These are phyloP conservation scores for Dolichotis patagonum DNA, from an alignment of 2,113 vertebrate species.

Conservation along the genomic window DNA sequence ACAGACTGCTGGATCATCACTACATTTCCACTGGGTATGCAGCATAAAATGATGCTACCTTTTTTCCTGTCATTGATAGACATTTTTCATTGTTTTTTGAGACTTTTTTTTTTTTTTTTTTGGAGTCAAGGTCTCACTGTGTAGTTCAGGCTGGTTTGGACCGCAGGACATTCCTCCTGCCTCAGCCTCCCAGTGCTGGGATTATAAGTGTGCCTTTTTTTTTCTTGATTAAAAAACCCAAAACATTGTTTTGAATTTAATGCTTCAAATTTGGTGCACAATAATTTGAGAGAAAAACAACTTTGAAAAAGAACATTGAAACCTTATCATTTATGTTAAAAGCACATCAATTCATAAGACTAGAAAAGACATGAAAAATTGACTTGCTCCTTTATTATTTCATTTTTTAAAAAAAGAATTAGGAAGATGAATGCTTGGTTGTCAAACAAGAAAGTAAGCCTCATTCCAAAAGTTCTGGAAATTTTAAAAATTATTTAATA, in stretches of 20 bases:
- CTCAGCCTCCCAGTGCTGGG: not conserved
- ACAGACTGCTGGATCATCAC: not conserved
- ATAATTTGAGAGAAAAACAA: not conserved
- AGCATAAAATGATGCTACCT: not conserved
- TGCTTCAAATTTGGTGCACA: not conserved
- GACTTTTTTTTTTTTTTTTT: no score
- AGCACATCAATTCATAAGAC: not conserved
- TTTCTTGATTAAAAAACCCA: not conserved
- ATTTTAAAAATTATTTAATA: not conserved
- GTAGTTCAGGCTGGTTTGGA: not conserved
- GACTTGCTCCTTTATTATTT: not conserved
- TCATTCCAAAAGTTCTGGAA: slow-evolving; percentile 20
- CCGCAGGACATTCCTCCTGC: not conserved
- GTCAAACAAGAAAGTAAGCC: not conserved
- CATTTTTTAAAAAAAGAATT: slow-evolving; percentile 21
- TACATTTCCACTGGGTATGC: not conserved
- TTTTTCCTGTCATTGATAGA: not conserved
- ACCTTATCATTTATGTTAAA: not conserved
- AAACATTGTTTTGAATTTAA: slow-evolving; percentile 8
- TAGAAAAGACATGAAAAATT: not conserved
- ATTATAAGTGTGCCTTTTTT: not conserved
- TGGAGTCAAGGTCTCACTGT: not conserved
- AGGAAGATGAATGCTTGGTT: not conserved
- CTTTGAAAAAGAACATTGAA: not conserved
- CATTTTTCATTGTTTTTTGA: not conserved